Base-by-base conservation (phyloP, 2,888 invertebrate genomes). In the Platynereis dumerilii region DNA sequence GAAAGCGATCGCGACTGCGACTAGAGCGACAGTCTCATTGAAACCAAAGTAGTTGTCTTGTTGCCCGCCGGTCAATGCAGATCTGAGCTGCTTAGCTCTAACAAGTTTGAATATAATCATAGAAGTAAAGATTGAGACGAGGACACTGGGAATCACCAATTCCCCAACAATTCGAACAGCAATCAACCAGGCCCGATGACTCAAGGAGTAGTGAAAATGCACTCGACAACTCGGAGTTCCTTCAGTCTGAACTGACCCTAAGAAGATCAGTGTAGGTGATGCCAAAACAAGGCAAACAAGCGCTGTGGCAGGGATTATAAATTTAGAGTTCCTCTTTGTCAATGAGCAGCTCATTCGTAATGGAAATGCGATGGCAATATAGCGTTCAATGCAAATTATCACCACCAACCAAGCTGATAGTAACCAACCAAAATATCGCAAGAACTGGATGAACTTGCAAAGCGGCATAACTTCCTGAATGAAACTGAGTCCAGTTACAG, bases 401-500 rank as follows among this genome's bases (percentile, higher is more conserved):
- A 60, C 60, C 20, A 52, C 52, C 29, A 60, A 52, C 60, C 60
- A 60, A 1, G 48, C 45, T 26, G 60, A 60, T 34, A 48, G 52
- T 52, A 60, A 29, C 52, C 60, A 52, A n/a, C 48, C 60, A 10
- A 48, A 48, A 29, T 60, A 60, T 1, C 52, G 60, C 28, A 60
- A 34, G 52, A 60, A 60, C n/a, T 45, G 26, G 15, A 34, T 52
- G 52, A 60, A 60, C 53, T 60, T 60, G 22, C 60, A 60, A 52
- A 60, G 17, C 10, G 15, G 17, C 20, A 28, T 44, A 12, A 39
- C 44, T 2, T 17, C 17, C 22, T 58, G 44, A 20, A 44, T 42
- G 26, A 58, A 58, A 27, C 15, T 58, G 15, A 44, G 22, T n/a
- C 58, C 58, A 15, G 45, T 42, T n/a, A 45, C 44, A 12, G 22